A percentile compares a stretch with the other conserved stretches of the same genome.
Conservation (phyloP, 1,140 invertebrate genomes). For the Ips nitidus region DNA sequence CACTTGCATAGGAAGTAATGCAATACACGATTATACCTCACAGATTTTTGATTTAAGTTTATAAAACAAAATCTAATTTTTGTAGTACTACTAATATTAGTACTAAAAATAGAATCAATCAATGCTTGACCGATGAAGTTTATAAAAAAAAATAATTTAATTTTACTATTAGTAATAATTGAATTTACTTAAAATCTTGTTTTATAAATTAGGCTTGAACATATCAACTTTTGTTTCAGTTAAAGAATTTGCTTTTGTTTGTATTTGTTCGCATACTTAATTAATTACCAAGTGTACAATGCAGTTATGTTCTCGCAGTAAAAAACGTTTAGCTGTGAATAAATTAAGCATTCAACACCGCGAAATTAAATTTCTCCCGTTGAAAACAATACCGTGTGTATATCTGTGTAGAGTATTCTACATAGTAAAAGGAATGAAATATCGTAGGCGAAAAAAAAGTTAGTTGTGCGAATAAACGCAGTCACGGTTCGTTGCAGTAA, state of each 20-base stretch:
- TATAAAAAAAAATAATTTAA: too few species aligned
- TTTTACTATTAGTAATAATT: too few species aligned
- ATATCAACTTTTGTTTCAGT: neutral
- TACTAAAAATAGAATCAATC: too few species aligned
- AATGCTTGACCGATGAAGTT: too few species aligned
- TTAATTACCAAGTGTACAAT: neutral
- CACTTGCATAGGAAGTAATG: too few species aligned
- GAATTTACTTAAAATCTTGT: too few species aligned
- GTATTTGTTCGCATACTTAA: neutral
- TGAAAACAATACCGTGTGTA: neutral
- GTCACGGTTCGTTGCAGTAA: slow-evolving; percentile 3
- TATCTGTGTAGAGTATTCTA: neutral
- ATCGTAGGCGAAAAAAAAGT: slow-evolving; percentile 8
- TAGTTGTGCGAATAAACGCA: slow-evolving; percentile 9
- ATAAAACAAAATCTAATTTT: too few species aligned
- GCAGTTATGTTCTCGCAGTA: neutral
- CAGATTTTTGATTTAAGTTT: too few species aligned
- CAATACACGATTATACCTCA: too few species aligned
- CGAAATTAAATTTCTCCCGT: slow-evolving; percentile 3
- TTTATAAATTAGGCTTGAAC: neutral
- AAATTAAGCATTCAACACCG: slow-evolving; percentile 3
- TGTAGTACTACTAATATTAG: too few species aligned
- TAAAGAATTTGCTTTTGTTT: neutral
- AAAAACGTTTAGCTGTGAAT: slow-evolving; percentile 5
- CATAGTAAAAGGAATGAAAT: slow-evolving; percentile 1